Conservation (phyloP, 2,888 invertebrate genomes). For the Hydropsyche betteni region DNA sequence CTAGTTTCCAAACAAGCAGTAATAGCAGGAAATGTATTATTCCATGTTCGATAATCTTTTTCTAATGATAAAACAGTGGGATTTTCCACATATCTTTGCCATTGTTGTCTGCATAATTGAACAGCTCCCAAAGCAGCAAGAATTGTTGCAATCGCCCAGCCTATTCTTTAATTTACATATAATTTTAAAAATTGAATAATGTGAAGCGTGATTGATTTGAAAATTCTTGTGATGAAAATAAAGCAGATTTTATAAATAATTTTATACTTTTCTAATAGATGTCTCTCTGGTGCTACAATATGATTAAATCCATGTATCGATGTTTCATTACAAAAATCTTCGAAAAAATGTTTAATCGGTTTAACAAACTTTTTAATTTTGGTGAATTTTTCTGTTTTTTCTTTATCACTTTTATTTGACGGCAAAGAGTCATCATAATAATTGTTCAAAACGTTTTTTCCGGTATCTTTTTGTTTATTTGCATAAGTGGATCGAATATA, state of each 20-base stretch:
- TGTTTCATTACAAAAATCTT: conserved; percentile 61
- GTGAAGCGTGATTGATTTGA: background rate
- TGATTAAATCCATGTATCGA: conserved; percentile 65
- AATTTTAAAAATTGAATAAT: background rate
- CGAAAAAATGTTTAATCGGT: background rate
- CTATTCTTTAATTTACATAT: conserved; percentile 19
- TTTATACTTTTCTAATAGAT: conserved; percentile 63
- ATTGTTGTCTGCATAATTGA: conserved; percentile 64
- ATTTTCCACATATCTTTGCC: conserved; percentile 67
- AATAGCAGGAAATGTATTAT: conserved; percentile 67
- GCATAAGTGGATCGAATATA: background rate
- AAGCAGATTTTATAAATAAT: conserved; percentile 38
- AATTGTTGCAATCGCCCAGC: conserved; percentile 54
- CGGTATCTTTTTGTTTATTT: background rate
- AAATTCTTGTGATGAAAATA: background rate
- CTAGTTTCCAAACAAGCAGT: conserved; percentile 65
- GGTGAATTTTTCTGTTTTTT: too few species aligned
- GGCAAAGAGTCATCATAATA: too few species aligned
- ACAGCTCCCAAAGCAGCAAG: conserved; percentile 61
- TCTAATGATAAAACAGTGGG: conserved; percentile 72
- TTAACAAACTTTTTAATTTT: too few species aligned
- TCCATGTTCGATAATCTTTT: conserved; percentile 71
- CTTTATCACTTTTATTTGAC: background rate
- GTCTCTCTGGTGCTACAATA: conserved; percentile 60
- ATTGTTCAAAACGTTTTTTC: too few species aligned